These are phyloP conservation scores for Microtus oregoni DNA, from an alignment of 2,113 vertebrate genomes.

Conservation along the genomic window DNA sequence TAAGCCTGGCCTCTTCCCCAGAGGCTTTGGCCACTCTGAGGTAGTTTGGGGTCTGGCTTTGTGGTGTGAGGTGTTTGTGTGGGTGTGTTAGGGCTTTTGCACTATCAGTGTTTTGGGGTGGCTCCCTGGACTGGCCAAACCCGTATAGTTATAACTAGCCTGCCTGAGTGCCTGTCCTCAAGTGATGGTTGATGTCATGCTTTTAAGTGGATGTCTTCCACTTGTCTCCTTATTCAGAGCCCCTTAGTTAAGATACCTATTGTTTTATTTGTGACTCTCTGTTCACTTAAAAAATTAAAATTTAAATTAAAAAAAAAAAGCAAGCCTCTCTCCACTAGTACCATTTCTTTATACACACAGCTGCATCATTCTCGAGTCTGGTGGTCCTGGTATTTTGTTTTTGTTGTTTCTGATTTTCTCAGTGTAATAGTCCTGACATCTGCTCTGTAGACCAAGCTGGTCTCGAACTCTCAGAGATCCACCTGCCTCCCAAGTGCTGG, in stretches of 20 bases:
- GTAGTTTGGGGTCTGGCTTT: constrained; percentile 20
- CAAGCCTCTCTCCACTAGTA: background rate
- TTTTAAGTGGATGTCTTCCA: background rate
- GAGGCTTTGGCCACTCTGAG: background rate
- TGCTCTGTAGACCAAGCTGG: background rate
- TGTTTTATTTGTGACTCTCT: constrained; percentile 46
- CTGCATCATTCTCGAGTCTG: background rate
- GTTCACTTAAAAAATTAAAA: background rate
- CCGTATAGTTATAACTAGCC: background rate
- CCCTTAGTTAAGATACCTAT: background rate
- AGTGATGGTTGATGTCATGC: constrained; percentile 42
- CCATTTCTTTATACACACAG: background rate
- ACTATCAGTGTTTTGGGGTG: constrained; percentile 67
- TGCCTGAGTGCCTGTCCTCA: constrained; percentile 33
- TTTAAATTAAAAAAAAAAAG: background rate
- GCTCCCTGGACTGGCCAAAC: constrained; percentile 47
- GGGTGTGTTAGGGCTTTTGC: constrained; percentile 62
- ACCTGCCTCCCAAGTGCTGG: background rate
- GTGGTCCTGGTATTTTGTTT: constrained; percentile 5
- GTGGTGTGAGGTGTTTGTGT: constrained; percentile 36
- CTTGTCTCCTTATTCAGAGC: background rate
- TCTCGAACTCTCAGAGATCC: background rate
- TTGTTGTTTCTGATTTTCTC: background rate
- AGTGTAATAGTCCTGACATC: background rate
- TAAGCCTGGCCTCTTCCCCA: background rate